Evolutionary conservation across 2,113 vertebrate genomes (phyloP), one percentile per base, ranked within the genome.

Genomic region (Steatornis caripensis): DNA sequence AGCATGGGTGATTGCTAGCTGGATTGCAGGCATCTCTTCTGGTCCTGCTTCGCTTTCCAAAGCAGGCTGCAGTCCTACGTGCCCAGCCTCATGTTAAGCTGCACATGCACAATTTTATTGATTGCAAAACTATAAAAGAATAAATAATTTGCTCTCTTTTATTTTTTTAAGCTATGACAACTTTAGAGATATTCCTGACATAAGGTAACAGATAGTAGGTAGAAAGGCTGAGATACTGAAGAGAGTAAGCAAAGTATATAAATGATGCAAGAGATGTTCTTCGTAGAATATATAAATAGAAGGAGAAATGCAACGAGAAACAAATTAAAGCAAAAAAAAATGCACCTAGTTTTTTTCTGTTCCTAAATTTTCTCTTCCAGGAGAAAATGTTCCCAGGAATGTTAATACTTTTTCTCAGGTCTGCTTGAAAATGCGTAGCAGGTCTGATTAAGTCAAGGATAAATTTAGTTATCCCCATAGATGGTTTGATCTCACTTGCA

Each of bases 191-290:
- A 36, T 84, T 94, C 30, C 18, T 81, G 55, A 51, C 19, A 68
- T 22, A 32, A 92, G 34, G 49, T 45, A 86, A 37, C 8, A 55
- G 30, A 46, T 12, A 71, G 29, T 14, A 75, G 7, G 17, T 57
- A 37, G 37, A 65, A 93, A 71, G 54, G 77, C 49, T 36, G 29
- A 30, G 23, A 30, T 51, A 61, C 32, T 26, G 43, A 58, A 9
- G 32, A 79, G 41, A 80, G 34, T 30, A 53, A 64, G 48, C 16
- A 39, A 88, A 90, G 27, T 36, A 14, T 71, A 77, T 62, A 96
- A 95, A 86, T 81, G 87, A 81, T 96, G 69, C 48, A 94, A 74
- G 88, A 92, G 46, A 30, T 58, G 21, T 6, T 85, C 93, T 93
- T 39, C 62, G 82, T 91, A 36, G 81, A 34, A 69, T 82, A 41